phyloP scores from a whole-genome alignment of 2,113 vertebrate genomes.

The Oncorhynchus tshawytscha region DNA sequence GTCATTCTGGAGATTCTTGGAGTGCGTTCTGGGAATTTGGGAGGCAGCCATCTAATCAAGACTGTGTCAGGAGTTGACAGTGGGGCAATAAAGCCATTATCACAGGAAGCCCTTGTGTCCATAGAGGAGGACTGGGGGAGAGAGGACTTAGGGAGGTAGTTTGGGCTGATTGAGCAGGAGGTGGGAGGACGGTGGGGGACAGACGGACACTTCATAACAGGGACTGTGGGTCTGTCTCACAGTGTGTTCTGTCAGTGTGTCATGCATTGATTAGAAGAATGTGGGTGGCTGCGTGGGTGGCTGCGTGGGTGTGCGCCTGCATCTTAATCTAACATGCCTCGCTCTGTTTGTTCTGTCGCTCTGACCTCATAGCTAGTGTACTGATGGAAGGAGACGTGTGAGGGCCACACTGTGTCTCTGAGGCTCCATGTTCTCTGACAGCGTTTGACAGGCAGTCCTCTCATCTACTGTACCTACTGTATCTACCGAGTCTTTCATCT shows the following conservation, averaged over 20 bases:
- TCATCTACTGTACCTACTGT: neutral
- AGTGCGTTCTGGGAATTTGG: constrained; percentile 45
- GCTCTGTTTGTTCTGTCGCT: too few relatives aligned
- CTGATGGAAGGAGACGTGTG: neutral
- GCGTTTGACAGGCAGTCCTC: constrained; percentile 16
- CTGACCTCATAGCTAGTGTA: constrained; percentile 1
- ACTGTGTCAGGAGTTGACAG: constrained; percentile 48
- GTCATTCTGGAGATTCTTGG: constrained; percentile 38
- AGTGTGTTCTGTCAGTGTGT: neutral
- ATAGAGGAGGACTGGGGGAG: neutral
- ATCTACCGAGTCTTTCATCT: too few relatives aligned
- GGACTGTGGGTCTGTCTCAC: neutral
- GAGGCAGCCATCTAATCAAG: constrained; percentile 49
- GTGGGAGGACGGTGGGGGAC: constrained; percentile 13
- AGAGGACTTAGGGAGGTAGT: neutral
- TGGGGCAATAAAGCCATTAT: constrained; percentile 47
- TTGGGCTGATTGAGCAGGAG: neutral
- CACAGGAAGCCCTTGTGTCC: constrained; percentile 1
- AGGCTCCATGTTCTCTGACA: constrained; percentile 9
- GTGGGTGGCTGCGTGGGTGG: constrained; percentile 13
- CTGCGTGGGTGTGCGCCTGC: neutral
- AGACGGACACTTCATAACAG: neutral
- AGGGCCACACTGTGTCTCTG: constrained; percentile 9
- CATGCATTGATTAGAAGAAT: neutral
- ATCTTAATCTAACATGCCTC: constrained; percentile 1